Conservation (phyloP, 2,113 vertebrate species). For the Anolis carolinensis region DNA sequence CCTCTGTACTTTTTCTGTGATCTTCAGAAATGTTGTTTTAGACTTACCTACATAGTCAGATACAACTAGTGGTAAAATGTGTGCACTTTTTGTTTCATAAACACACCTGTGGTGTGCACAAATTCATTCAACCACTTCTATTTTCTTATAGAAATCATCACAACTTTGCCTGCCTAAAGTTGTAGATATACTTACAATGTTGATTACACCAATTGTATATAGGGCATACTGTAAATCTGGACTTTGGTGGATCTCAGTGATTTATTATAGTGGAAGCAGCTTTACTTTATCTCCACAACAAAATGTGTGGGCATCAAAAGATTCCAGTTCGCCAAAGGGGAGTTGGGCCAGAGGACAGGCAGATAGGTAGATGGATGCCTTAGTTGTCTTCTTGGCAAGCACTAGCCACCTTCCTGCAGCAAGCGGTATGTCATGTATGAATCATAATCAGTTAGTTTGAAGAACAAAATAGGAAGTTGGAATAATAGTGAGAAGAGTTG, state of each 20-base stretch:
- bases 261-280: background rate
- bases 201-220: background rate
- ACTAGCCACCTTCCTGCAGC: background rate
- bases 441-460: background rate
- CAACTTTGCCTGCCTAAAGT: background rate
- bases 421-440: background rate
- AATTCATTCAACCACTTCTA: background rate
- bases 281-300: background rate
- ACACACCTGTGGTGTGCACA: background rate
- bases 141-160: background rate
- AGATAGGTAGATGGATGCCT: background rate
- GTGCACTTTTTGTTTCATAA: background rate
- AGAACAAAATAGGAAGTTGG: background rate
- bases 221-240: background rate
- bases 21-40: slow-evolving; percentile 3
- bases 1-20: background rate
- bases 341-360: background rate
- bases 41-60: background rate
- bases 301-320: background rate
- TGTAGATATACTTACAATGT: background rate
- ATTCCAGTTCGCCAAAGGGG: background rate
- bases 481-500: background rate
- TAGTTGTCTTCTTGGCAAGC: background rate
- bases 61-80: background rate
- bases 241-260: background rate